phyloP scores from a whole-genome alignment of 30 jellyfish, hydroid and myxozoan genomes.

The Sanderia malayensis region DNA sequence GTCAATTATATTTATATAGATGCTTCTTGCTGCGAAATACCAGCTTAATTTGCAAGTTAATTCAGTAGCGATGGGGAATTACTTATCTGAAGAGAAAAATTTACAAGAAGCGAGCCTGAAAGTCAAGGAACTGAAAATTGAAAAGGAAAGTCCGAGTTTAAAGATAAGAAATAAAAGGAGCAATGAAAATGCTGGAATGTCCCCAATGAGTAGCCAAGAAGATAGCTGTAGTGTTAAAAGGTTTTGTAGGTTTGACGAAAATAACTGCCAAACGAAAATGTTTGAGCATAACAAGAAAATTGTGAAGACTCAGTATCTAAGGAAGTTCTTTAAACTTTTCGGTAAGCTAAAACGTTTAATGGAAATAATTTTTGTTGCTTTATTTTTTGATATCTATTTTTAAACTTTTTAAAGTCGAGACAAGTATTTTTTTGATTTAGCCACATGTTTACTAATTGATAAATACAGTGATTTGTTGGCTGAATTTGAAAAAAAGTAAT shows the following conservation, averaged over 20 bases:
- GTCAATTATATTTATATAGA: too few species aligned
- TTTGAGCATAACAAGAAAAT: background rate
- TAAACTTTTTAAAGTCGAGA: background rate
- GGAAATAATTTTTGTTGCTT: background rate
- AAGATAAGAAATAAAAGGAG: background rate
- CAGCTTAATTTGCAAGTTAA: background rate
- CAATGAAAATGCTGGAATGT: background rate
- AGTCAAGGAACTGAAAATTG: background rate
- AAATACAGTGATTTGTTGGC: too few species aligned
- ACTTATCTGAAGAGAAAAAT: background rate
- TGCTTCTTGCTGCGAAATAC: slow-evolving; percentile 1
- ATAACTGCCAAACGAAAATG: background rate
- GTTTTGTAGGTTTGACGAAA: background rate
- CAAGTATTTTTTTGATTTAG: too few species aligned
- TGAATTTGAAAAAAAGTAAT: background rate
- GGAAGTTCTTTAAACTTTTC: slow-evolving; percentile 41
- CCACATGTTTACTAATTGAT: too few species aligned
- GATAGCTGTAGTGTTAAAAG: slow-evolving; percentile 11
- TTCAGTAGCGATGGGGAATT: background rate
- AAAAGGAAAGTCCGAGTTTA: background rate
- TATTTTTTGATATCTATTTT: background rate
- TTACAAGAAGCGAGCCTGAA: slow-evolving; percentile 6
- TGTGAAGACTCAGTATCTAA: slow-evolving; percentile 20
- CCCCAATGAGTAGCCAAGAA: slow-evolving; percentile 28
- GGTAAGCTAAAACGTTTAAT: slow-evolving; percentile 16